Base-by-base conservation (phyloP, 1,140 invertebrate species). In the Parasteatoda tepidariorum region DNA sequence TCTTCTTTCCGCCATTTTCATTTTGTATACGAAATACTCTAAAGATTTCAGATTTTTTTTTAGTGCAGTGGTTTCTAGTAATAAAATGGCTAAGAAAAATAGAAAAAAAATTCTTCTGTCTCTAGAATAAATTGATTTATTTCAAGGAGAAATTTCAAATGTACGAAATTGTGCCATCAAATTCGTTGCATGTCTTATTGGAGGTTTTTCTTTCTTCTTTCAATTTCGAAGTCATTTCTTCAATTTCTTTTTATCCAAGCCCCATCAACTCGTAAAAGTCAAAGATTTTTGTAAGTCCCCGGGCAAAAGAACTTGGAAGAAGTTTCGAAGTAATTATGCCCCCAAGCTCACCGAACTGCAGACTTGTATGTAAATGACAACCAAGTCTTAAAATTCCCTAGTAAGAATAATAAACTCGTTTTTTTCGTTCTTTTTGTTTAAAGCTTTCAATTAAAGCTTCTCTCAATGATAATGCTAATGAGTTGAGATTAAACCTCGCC, bases 241-340 rank as follows among this genome's bases (percentile, higher is more conserved):
- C 38, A 48, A 18, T 48, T 48, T 48, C 18, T 48, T 18, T 18
- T 48, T 13, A 48, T 18, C 38, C n/a, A n/a, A n/a, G n/a, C 38
- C 18, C 38, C 38, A 48, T 48, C 38, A 48, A 48, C 4, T 2
- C 38, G 74, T 66, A 31, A 54, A 66, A 66, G 62, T 66, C 74
- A 78, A 78, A 78, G 74, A 78, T 78, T 78, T 41, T 13, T 55
- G 31, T 4, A 78, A 66, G 31, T 66, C 62, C 33, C 15, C 24
- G 59, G 74, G n/a, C 34, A 66, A 78, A 76, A 66, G 38, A 78
- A 64, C 11, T 64, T 2, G 68, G 7, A 57, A 55, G 68, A 57
- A 73, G 68, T 76, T 76, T 76, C 74, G 30, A 64, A 76, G 74
- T 76, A 76, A 76, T 76, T 76, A 76, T 76, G 41, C 41, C 74